These are phyloP conservation scores for Gambelia wislizenii DNA, from an alignment of 2,797 vertebrate species.

Conservation along the genomic window DNA sequence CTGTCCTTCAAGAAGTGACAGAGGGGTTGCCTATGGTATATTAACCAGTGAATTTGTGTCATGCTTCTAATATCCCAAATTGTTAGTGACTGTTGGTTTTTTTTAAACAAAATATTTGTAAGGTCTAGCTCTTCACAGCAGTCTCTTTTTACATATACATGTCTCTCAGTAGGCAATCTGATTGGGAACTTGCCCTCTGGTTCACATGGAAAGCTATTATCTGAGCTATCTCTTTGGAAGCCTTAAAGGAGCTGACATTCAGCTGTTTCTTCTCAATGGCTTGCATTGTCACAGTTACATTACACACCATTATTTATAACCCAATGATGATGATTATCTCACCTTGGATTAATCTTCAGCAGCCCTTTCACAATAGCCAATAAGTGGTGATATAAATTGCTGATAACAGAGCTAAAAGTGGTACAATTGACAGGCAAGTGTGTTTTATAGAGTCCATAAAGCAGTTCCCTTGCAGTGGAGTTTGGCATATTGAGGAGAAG, in stretches of 20 bases:
- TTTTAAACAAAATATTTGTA: neutral
- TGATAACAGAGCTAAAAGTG: conserved; percentile 46
- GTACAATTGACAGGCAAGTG: conserved; percentile 53
- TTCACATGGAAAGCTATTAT: conserved; percentile 50
- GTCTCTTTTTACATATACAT: neutral
- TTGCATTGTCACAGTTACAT: conserved; percentile 50
- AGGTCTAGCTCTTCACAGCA: accelerated
- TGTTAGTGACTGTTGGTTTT: neutral
- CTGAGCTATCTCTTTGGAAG: conserved; percentile 42
- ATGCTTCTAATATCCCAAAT: neutral
- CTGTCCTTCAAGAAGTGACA: too few relatives aligned
- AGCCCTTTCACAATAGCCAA: conserved; percentile 63
- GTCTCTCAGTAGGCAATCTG: conserved; percentile 21
- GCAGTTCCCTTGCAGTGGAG: conserved; percentile 55
- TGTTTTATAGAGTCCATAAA: conserved; percentile 65
- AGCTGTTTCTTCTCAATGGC: conserved; percentile 16
- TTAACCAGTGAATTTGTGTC: neutral
- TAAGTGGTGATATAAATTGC: conserved; percentile 57
- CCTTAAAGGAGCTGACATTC: conserved; percentile 41
- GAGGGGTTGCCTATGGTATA: neutral
- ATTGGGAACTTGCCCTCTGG: conserved; percentile 12
- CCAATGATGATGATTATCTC: conserved; percentile 58
- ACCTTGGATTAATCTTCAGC: conserved; percentile 66
- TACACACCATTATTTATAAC: conserved; percentile 61
- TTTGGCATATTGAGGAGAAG: conserved; percentile 49